phyloP scores from a whole-genome alignment of 2,888 invertebrate species.

The Patella caerulea region DNA sequence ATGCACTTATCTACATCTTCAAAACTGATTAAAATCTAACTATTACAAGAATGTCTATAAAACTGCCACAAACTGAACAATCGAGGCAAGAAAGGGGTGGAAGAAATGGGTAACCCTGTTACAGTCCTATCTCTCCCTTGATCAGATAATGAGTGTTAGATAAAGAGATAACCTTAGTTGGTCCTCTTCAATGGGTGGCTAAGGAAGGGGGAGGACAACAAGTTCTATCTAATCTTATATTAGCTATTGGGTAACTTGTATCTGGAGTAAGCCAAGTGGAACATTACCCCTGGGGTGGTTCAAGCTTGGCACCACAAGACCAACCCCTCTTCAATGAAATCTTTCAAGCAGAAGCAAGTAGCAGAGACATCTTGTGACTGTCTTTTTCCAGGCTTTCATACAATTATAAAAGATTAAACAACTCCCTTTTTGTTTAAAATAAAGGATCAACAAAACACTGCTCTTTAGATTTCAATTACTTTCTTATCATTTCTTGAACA shows the following conservation, averaged over 20 bases:
- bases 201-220: constrained; percentile 1
- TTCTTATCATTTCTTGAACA: background rate
- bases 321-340: constrained; percentile 20
- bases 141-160: constrained; percentile 1
- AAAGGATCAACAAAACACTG: background rate
- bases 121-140: background rate
- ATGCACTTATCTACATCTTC: constrained; percentile 4
- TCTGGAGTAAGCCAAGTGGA: background rate
- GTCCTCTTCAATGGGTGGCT: background rate
- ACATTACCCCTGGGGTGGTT: constrained; percentile 1
- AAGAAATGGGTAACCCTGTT: background rate
- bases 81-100: background rate
- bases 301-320: background rate
- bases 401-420: constrained; percentile 4
- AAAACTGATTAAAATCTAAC: background rate
- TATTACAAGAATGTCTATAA: constrained; percentile 5
- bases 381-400: background rate
- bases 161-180: constrained; percentile 6
- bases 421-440: background rate
- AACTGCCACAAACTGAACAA: background rate
- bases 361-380: constrained; percentile 2
- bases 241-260: constrained; percentile 1
- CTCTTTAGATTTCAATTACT: background rate
- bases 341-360: constrained; percentile 18
- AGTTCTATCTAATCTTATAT: background rate